Evolutionary conservation across 1,140 invertebrate genomes (phyloP).

Genomic region (Conopomorpha cramerella): DNA sequence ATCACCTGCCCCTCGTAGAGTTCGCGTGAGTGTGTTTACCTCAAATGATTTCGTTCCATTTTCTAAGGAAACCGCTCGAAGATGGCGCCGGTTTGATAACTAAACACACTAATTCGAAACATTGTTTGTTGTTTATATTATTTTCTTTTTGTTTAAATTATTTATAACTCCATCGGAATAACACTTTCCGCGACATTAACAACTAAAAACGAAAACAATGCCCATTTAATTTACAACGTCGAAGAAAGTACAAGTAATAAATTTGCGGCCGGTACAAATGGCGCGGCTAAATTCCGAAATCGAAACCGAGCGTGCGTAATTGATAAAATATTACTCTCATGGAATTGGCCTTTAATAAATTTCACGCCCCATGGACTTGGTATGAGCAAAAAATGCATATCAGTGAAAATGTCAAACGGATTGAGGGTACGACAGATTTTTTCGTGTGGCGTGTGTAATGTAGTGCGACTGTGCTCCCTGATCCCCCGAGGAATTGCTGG

Average conservation of each 20-base stretch:
- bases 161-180: no score
- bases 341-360: slow-evolving; percentile 43
- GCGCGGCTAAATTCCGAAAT: slow-evolving; percentile 29
- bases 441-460: slow-evolving; percentile 23
- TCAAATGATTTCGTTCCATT: slow-evolving; percentile 1
- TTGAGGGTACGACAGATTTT: slow-evolving; percentile 20
- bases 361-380: slow-evolving; percentile 34
- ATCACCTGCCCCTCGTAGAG: slow-evolving; percentile 4
- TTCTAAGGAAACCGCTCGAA: no score
- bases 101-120: no score
- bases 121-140: no score
- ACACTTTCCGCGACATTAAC: no score
- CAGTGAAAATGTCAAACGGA: slow-evolving; percentile 37
- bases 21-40: slow-evolving; percentile 2
- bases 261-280: slow-evolving; percentile 35
- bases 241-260: slow-evolving; percentile 29
- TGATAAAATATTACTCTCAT: slow-evolving; percentile 53
- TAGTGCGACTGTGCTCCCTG: slow-evolving; percentile 21
- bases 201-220: no score
- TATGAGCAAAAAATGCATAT: slow-evolving; percentile 48
- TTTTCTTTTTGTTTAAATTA: no score
- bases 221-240: no score
- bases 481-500: no score
- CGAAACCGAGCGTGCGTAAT: slow-evolving; percentile 44
- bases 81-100: no score